phyloP scores from a whole-genome alignment of 2,888 invertebrate species.

The Trissonchulus sp. region DNA sequence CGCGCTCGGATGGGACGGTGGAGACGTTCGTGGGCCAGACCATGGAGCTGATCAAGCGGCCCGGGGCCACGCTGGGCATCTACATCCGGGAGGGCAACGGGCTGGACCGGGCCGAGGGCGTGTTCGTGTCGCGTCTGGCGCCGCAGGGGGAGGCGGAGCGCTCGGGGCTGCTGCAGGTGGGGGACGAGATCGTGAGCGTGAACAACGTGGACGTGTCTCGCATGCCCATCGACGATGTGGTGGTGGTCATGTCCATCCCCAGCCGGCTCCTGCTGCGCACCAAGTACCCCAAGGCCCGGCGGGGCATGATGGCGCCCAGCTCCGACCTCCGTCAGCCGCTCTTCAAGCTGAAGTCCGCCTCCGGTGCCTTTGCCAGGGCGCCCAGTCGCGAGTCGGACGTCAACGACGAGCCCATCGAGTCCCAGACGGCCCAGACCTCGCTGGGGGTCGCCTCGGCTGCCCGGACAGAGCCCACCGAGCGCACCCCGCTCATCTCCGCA shows the following conservation, averaged over 20 bases:
- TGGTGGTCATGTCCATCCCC: conserved; percentile 98
- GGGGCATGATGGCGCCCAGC: conserved; percentile 19
- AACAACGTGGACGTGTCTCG: conserved; percentile 94
- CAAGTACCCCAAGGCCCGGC: conserved; percentile 57
- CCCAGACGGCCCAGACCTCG: conserved; percentile 47
- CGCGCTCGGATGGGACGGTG: conserved; percentile 33
- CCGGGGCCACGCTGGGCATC: conserved; percentile 92
- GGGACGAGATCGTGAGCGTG: conserved; percentile 95
- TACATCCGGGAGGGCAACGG: conserved; percentile 96
- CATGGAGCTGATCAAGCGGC: conserved; percentile 96
- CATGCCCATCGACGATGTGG: conserved; percentile 97
- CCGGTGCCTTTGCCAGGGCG: neutral
- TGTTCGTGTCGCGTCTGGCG: conserved; percentile 93
- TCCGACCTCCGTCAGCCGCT: neutral
- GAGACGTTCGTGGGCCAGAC: conserved; percentile 55
- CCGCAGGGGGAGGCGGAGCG: conserved; percentile 80
- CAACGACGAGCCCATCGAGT: conserved; percentile 18
- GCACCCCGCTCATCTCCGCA: neutral
- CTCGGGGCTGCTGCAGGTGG: conserved; percentile 87
- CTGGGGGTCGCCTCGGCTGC: conserved; percentile 38
- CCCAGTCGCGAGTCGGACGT: neutral
- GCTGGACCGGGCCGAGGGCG: conserved; percentile 85
- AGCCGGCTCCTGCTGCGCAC: conserved; percentile 87
- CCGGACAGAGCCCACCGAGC: neutral
- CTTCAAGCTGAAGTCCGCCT: conserved; percentile 18